Conservation (phyloP, 2,888 invertebrate species). For the Hipparchia sbordonii region DNA sequence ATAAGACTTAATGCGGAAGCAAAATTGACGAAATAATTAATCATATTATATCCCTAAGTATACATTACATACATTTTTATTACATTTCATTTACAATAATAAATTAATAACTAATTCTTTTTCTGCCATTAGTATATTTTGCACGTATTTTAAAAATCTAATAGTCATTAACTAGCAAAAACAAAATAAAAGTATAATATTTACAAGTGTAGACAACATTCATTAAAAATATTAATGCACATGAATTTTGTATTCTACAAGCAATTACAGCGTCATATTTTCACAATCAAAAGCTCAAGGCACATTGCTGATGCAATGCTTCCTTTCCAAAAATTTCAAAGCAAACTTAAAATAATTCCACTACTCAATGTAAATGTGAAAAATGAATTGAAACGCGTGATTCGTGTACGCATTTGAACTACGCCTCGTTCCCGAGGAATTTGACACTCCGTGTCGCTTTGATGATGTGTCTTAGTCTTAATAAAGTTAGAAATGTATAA, state of each 20-base stretch:
- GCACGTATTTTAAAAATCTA: constrained; percentile 2
- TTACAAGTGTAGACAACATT: background rate
- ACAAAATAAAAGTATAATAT: background rate
- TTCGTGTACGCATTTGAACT: background rate
- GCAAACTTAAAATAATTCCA: background rate
- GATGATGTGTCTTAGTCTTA: no score
- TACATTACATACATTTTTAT: background rate
- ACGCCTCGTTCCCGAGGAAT: background rate
- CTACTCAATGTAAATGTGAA: background rate
- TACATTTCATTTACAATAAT: constrained; percentile 5
- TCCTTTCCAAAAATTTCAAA: background rate
- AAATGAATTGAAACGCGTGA: background rate
- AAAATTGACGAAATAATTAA: background rate
- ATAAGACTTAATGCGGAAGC: no score
- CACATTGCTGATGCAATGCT: background rate
- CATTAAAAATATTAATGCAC: background rate
- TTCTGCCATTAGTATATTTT: background rate
- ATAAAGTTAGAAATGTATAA: no score
- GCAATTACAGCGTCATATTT: background rate
- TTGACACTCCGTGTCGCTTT: no score
- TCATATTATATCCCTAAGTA: background rate
- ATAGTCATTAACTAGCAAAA: background rate
- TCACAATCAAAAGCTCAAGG: background rate
- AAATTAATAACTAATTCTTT: background rate
- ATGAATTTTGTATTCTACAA: background rate